phyloP scores from a whole-genome alignment of 2,888 invertebrate species.

The Mechanitis messenoides region DNA sequence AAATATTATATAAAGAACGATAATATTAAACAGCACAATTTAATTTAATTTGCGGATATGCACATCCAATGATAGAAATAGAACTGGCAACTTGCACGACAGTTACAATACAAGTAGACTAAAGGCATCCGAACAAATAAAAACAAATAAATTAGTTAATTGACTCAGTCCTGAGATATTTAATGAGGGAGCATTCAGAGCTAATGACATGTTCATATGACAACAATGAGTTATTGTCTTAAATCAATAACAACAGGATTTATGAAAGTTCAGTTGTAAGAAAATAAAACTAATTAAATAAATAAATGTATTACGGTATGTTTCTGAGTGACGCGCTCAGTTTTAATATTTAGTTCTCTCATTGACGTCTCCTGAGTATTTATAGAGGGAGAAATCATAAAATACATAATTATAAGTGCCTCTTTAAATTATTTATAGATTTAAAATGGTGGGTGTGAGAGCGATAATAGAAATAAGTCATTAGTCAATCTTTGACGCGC shows the following conservation, averaged over 20 bases:
- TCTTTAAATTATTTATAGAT: neutral
- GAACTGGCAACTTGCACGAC: neutral
- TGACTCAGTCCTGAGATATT: neutral
- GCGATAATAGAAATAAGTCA: neutral
- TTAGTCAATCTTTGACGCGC: neutral
- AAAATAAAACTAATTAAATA: too few species aligned
- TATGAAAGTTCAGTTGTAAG: too few species aligned
- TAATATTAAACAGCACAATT: neutral
- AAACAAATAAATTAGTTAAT: neutral
- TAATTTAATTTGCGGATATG: too few species aligned
- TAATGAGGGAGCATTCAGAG: neutral
- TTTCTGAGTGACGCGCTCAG: neutral
- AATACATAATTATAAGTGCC: neutral
- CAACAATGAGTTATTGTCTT: too few species aligned
- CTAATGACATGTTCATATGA: too few species aligned
- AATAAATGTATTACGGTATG: too few species aligned
- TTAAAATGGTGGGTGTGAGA: constrained; percentile 2
- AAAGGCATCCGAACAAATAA: neutral
- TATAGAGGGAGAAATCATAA: neutral
- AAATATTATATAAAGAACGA: neutral
- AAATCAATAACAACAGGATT: too few species aligned
- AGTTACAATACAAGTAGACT: constrained; percentile 2
- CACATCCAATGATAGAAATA: neutral
- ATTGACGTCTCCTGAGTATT: neutral
- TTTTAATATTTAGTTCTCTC: neutral